phyloP scores from a whole-genome alignment of 2,888 invertebrate genomes.

The Panzeria rudis region DNA sequence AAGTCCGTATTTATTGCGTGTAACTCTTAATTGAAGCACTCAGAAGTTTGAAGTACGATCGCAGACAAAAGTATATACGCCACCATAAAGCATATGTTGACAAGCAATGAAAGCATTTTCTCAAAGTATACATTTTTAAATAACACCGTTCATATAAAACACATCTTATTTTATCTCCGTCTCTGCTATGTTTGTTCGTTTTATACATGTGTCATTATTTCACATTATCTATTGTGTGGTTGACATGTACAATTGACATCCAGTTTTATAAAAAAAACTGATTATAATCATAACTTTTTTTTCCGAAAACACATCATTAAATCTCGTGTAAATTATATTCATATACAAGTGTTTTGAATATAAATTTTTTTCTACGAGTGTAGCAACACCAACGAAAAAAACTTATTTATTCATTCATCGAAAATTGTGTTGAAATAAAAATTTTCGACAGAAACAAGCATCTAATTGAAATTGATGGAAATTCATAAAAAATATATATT shows the following conservation, averaged over 20 bases:
- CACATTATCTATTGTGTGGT: slow-evolving; percentile 53
- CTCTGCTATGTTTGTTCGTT: slow-evolving; percentile 20
- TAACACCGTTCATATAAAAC: neutral
- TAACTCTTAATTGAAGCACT: too few relatives aligned
- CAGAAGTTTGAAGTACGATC: neutral
- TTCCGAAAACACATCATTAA: slow-evolving; percentile 69
- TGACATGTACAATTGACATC: slow-evolving; percentile 65
- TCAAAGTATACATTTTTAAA: too few relatives aligned
- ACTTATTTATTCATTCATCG: slow-evolving; percentile 3
- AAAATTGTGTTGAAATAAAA: slow-evolving; percentile 6
- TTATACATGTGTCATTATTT: slow-evolving; percentile 52
- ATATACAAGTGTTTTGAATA: neutral
- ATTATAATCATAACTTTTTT: slow-evolving; percentile 63
- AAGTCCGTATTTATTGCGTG: too few relatives aligned
- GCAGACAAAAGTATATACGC: neutral
- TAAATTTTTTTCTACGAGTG: neutral
- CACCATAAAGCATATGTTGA: neutral
- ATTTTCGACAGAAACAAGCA: slow-evolving; percentile 9
- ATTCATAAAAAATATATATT: neutral
- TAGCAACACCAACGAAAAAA: neutral
- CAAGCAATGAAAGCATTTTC: neutral
- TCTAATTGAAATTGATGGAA: slow-evolving; percentile 36
- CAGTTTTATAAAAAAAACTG: slow-evolving; percentile 61
- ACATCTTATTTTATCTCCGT: neutral
- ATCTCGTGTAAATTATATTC: slow-evolving; percentile 33